phyloP scores from a whole-genome alignment of 2,113 vertebrate genomes.

The Sterna hirundo region DNA sequence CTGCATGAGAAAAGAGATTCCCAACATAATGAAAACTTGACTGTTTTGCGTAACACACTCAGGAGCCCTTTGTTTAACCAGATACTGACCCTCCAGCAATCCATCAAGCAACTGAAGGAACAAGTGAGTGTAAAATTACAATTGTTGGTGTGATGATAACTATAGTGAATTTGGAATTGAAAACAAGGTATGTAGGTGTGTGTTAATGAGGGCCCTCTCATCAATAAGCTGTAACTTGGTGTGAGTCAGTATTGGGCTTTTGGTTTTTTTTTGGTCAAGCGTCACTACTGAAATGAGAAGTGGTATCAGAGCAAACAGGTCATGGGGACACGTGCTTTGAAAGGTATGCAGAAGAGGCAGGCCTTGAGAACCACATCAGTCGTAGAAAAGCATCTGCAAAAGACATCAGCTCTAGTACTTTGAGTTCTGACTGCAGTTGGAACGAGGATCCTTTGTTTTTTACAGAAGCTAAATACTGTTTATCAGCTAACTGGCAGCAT shows the following conservation, averaged over 20 bases:
- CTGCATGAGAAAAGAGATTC: slow-evolving; percentile 86
- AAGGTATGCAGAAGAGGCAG: background rate
- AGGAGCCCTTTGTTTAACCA: slow-evolving; percentile 90
- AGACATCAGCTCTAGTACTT: background rate
- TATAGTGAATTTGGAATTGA: background rate
- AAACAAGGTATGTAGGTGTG: background rate
- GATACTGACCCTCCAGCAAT: slow-evolving; percentile 93
- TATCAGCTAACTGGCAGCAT: background rate
- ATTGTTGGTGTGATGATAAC: background rate
- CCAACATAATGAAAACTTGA: slow-evolving; percentile 82
- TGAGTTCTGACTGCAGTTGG: background rate
- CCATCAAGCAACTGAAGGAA: slow-evolving; percentile 89
- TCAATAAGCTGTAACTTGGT: background rate
- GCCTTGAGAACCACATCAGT: background rate
- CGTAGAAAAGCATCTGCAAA: background rate
- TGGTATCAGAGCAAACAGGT: background rate
- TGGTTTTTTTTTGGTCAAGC: background rate
- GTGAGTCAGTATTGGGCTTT: background rate
- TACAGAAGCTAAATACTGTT: background rate
- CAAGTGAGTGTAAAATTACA: slow-evolving; percentile 75
- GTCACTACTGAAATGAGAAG: background rate
- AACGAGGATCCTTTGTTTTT: slow-evolving; percentile 37
- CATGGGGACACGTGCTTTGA: background rate
- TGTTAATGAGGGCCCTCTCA: background rate
- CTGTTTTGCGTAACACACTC: slow-evolving; percentile 79